Base-by-base conservation (phyloP, 2,888 invertebrate genomes). In the Perdita meconis region DNA sequence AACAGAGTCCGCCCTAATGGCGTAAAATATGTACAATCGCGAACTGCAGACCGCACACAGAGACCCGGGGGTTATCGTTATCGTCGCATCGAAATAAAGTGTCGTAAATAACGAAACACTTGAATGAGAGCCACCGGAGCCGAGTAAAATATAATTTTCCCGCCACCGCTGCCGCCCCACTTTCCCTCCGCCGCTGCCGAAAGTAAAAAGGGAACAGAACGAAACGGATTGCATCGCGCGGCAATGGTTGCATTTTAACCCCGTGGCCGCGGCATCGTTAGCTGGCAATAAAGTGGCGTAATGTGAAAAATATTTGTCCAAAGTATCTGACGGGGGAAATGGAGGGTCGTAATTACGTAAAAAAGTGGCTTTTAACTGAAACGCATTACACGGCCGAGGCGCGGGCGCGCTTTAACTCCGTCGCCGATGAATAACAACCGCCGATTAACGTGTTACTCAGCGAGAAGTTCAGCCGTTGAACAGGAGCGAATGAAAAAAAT, bases 251-350 rank as follows among this genome's bases (percentile, higher is more conserved):
- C 34, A 16, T 59, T 65, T 63, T 30, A 69, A 55, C 36, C 53
- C 44, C 10, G 34, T 16, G 61, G 30, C 44, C 63, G 16, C 42
- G 19, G 47, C 51, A 40, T 75, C 65, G 74, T 75, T 73, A 75
- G 64, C 59, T 40, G 65, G 74, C 74, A 55, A 64, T 75, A 75
- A 75, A 73, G 24, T 22, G 57, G 30, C 44, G 34, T 73, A 73
- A 75, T 64, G 65, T 19, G 74, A 53, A 44, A 75, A 75, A 75
- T 73, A 75, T 75, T 75, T 73, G 65, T 73, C 64, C 26, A 42
- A 64, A 72, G 73, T 64, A 74, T 72, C 74, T 51, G 64, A 61
- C 74, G 53, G 42, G 65, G 38, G 47, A 47, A 53, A 55, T 16
- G 64, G 38, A n/a, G 74, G 59, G 38, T 2, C 47, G 73, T 75